A percentile compares a stretch with the other conserved stretches of the same genome.
Conservation (phyloP, 1,140 invertebrate species). For the Galendromus occidentalis region DNA sequence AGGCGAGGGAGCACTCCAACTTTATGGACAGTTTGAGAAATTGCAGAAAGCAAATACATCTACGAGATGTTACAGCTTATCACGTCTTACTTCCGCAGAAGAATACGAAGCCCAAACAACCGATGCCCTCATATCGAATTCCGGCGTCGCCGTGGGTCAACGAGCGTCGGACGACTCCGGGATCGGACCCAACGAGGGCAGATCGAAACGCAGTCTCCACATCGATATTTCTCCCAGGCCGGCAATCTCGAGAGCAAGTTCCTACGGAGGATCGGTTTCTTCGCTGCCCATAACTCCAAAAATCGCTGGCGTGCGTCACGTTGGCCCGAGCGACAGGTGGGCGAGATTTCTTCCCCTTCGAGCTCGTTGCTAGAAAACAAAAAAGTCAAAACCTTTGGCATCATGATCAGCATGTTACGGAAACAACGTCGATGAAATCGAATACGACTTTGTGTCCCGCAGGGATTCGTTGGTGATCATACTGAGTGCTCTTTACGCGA, state of each 20-base stretch:
- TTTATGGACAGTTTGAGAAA: too few species aligned
- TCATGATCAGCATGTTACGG: not conserved
- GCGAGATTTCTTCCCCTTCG: constrained; percentile 4
- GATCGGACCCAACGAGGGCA: not conserved
- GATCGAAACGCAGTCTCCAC: not conserved
- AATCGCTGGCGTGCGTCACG: constrained; percentile 15
- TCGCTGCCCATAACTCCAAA: constrained; percentile 16
- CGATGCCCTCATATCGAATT: not conserved
- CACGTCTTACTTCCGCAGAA: not conserved
- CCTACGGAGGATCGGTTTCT: constrained; percentile 17
- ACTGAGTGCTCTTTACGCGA: constrained; percentile 76
- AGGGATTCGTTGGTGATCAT: constrained; percentile 63
- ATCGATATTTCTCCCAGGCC: constrained; percentile 4
- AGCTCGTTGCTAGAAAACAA: not conserved
- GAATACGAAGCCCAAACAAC: not conserved
- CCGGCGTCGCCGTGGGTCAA: not conserved
- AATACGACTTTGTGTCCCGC: constrained; percentile 18
- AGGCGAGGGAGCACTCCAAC: too few species aligned
- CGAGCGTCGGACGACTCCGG: not conserved
- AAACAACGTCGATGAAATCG: not conserved
- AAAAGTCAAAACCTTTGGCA: not conserved
- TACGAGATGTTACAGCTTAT: too few species aligned
- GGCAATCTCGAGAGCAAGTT: constrained; percentile 15
- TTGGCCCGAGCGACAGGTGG: constrained; percentile 13
- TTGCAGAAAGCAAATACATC: too few species aligned